These are phyloP conservation scores for Leptinotarsa juncta DNA, from an alignment of 2,888 invertebrate genomes.

Conservation along the genomic window DNA sequence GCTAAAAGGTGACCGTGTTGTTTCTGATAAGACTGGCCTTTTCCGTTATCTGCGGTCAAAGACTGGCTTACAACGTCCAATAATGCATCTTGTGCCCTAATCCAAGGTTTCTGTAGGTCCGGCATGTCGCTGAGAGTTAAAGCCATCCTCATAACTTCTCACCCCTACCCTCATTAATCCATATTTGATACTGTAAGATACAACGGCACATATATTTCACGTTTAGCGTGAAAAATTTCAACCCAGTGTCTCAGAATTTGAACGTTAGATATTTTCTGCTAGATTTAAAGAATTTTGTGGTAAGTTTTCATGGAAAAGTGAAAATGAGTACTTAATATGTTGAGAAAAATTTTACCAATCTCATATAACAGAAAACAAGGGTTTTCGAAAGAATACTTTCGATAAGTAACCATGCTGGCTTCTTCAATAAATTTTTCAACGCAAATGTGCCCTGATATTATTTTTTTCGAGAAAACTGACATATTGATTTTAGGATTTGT, in stretches of 20 bases:
- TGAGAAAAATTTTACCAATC: too few species aligned
- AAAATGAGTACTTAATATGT: too few species aligned
- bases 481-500: too few species aligned
- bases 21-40: slow-evolving; percentile 42
- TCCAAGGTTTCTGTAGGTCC: slow-evolving; percentile 48
- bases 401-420: too few species aligned
- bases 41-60: slow-evolving; percentile 52
- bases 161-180: slow-evolving; percentile 49
- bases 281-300: too few species aligned
- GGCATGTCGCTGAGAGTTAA: slow-evolving; percentile 49
- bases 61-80: slow-evolving; percentile 55
- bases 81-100: slow-evolving; percentile 55
- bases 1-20: slow-evolving; percentile 48
- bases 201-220: slow-evolving; percentile 34
- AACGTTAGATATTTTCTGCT: too few species aligned
- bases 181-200: slow-evolving; percentile 43
- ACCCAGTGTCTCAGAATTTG: background rate
- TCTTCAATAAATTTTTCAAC: too few species aligned
- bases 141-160: slow-evolving; percentile 51
- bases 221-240: slow-evolving; percentile 31
- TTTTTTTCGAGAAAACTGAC: too few species aligned
- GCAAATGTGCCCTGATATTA: too few species aligned
- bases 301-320: too few species aligned
- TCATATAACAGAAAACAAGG: too few species aligned
- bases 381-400: too few species aligned